Conservation (phyloP, 23 tunicate species). For the Trididemnum miniatum region DNA sequence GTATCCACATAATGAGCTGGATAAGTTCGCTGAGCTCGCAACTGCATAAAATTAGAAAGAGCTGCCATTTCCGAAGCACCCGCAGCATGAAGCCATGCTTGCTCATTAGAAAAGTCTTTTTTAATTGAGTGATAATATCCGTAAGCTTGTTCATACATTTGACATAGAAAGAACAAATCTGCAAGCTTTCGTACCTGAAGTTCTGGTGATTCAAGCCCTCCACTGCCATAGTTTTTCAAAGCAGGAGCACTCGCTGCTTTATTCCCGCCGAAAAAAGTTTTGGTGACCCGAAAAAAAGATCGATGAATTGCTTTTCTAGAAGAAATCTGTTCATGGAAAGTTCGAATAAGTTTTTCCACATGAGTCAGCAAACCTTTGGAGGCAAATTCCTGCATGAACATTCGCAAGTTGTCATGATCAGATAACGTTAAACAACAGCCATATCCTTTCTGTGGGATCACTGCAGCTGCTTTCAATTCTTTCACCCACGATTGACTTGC, state of each 20-base stretch:
- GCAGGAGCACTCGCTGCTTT: conserved; percentile 71
- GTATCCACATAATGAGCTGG: conserved; percentile 86
- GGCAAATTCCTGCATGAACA: conserved; percentile 76
- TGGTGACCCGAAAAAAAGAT: conserved; percentile 61
- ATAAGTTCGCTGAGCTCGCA: conserved; percentile 59
- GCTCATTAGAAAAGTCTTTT: conserved; percentile 88
- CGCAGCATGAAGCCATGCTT: conserved; percentile 94
- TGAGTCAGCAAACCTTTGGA: conserved; percentile 71
- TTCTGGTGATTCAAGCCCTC: conserved; percentile 64
- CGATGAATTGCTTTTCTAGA: conserved; percentile 74
- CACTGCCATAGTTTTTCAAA: conserved; percentile 43
- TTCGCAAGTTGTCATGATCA: conserved; percentile 64
- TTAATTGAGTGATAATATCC: conserved; percentile 66
- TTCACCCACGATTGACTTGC: conserved; percentile 47
- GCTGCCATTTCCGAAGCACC: conserved; percentile 98
- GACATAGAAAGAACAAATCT: conserved; percentile 83
- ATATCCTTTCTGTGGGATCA: conserved; percentile 32
- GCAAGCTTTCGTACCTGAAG: conserved; percentile 75
- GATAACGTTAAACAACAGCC: conserved; percentile 80
- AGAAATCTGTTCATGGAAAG: conserved; percentile 66
- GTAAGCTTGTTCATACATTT: conserved; percentile 88
- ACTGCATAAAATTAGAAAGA: conserved; percentile 80
- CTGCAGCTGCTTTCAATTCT: conserved; percentile 37
- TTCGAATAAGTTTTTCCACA: conserved; percentile 79
- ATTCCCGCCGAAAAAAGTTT: conserved; percentile 66